These are phyloP conservation scores for Scylla paramamosain DNA, from an alignment of 1,140 invertebrate genomes.

Conservation along the genomic window DNA sequence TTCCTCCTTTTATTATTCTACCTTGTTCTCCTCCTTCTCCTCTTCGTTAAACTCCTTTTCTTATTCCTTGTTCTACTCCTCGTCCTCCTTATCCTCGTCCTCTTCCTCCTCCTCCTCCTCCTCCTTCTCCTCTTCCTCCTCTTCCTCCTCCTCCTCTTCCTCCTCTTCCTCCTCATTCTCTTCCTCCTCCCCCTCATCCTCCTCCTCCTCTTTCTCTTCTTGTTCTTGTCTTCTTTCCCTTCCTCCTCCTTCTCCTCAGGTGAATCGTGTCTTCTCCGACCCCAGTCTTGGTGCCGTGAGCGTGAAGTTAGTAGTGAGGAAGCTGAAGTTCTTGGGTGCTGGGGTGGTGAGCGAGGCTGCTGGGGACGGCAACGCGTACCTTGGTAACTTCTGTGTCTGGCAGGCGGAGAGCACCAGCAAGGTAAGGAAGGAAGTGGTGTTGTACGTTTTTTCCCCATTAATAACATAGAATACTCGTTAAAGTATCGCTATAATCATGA, in stretches of 20 bases:
- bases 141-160: background rate
- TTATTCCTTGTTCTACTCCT: background rate
- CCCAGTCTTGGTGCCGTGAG: background rate
- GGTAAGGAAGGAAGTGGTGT: background rate
- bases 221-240: background rate
- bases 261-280: slow-evolving; percentile 44
- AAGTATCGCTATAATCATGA: background rate
- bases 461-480: too few species aligned
- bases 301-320: slow-evolving; percentile 29
- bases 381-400: slow-evolving; percentile 63
- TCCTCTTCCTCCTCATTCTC: background rate
- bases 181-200: background rate
- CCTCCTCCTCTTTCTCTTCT: background rate
- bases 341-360: background rate
- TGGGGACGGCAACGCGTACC: slow-evolving; percentile 54
- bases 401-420: background rate
- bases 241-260: slow-evolving; percentile 34
- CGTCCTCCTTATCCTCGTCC: background rate
- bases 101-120: background rate
- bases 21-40: background rate
- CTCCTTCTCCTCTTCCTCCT: background rate
- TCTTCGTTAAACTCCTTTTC: background rate
- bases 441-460: background rate
- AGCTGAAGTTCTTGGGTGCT: slow-evolving; percentile 29
- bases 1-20: too few species aligned